Base-by-base conservation (phyloP, 92 coral and sea anemone species). In the Zoanthus solanderi region DNA sequence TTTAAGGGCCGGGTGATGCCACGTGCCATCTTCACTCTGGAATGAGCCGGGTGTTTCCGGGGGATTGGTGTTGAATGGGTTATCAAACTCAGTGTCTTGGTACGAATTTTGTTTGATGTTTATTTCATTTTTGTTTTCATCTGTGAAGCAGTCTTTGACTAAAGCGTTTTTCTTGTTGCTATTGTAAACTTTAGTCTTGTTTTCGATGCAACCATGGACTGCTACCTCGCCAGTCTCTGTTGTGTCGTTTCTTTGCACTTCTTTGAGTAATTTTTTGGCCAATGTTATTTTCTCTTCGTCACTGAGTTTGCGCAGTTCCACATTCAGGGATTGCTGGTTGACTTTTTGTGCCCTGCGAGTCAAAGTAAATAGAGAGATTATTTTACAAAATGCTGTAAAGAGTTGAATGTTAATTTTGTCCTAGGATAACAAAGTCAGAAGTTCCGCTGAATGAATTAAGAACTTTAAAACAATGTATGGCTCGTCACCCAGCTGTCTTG, bases 41-140 rank as follows among this genome's bases (percentile, higher is more conserved):
- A 83, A 71, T 74, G 94, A 60, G 11, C 87, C 90, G 61, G 63
- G 32, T 71, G 44, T 66, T 48, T 88, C 90, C 6, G 94, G 94
- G 29, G 92, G 87, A 31, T 57, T 72, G 75, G 87, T 88, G 87
- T 79, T 88, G 94, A 91, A 91, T 9, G 94, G 94, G 66, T 91
- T 91, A 46, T 91, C 92, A 79, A 91, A 91, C 72, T 91, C 94
- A 0, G 87, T 83, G 63, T 81, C 85, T 66, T 66, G 85, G 42
- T 81, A 80, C 17, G 4, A 63, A 9, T 13, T 23, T 37, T 63
- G 73, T 9, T 79, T 17, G 9, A 11, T 65, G 9, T 12, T 17
- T 2, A 11, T 63, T 46, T 28, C 57, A 52, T 32, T 71, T 31
- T 91, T 72, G 31, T 54, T 9, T 16, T 89, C 84, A 44, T 85